Evolutionary conservation across 2,888 invertebrate species (phyloP).

Genomic region (Folsomia candida): DNA sequence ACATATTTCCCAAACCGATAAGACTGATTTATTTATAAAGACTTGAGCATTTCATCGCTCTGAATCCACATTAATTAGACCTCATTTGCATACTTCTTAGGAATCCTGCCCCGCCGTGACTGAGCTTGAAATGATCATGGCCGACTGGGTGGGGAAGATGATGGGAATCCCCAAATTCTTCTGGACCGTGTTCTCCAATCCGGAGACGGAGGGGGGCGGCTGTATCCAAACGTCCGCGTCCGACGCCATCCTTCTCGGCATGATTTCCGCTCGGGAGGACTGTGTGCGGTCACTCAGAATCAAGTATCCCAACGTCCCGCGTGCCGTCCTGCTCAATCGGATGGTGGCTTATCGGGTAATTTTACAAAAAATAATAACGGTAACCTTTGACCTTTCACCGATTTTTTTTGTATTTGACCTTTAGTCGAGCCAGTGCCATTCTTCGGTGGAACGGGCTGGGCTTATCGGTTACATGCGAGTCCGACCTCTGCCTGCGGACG

Average conservation of each 20-base stretch:
- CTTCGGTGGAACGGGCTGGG: conserved; percentile 39
- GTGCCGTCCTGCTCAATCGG: conserved; percentile 32
- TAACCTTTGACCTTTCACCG: no score
- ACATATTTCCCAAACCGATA: no score
- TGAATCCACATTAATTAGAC: no score
- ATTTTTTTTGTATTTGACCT: no score
- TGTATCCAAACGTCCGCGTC: conserved; percentile 41
- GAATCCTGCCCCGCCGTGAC: conserved; percentile 39
- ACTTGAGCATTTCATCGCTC: not conserved
- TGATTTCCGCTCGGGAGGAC: conserved; percentile 41
- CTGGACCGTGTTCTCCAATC: conserved; percentile 30
- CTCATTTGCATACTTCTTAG: conserved; percentile 15
- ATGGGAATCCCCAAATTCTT: conserved; percentile 40
- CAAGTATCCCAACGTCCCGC: conserved; percentile 29
- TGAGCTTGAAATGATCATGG: conserved; percentile 39
- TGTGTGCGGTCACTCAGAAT: conserved; percentile 26
- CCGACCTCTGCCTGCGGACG: conserved; percentile 31
- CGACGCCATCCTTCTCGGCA: conserved; percentile 40
- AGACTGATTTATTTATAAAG: no score
- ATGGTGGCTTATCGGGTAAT: conserved; percentile 39
- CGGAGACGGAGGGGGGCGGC: conserved; percentile 38
- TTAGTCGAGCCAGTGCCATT: conserved; percentile 39
- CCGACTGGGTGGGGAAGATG: conserved; percentile 40
- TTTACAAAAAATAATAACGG: no score
- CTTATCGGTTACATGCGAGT: conserved; percentile 31